phyloP scores from a whole-genome alignment of 1,140 invertebrate species.

The Lineus longissimus region DNA sequence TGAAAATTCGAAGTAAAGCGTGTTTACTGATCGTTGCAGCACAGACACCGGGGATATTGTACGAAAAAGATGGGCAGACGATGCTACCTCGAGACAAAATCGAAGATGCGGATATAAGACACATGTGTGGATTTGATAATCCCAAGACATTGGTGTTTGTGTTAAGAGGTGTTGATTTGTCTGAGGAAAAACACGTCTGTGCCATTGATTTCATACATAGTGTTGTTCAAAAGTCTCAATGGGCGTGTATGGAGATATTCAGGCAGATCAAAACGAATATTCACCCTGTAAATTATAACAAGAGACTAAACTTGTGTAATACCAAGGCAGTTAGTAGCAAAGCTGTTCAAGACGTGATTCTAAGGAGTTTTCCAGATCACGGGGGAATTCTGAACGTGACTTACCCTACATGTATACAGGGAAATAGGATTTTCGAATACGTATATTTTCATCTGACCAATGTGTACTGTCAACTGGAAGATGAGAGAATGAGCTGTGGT shows the following conservation, averaged over 20 bases:
- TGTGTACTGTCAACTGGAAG: constrained; percentile 1
- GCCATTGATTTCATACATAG: constrained; percentile 2
- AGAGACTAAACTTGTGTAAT: not conserved
- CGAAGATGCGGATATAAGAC: constrained; percentile 2
- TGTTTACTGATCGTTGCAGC: constrained; percentile 1
- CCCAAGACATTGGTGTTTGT: not conserved
- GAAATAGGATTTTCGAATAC: constrained; percentile 4
- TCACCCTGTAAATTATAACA: not conserved
- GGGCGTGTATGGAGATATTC: constrained; percentile 1
- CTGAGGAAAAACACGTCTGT: not conserved
- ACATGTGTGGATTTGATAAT: constrained; percentile 5
- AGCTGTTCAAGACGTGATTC: not conserved
- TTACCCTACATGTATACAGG: not conserved
- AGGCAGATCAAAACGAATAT: not conserved
- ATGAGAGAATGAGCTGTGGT: not conserved
- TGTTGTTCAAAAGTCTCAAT: constrained; percentile 1
- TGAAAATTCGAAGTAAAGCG: not conserved
- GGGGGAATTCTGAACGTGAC: not conserved
- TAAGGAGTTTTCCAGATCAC: not conserved
- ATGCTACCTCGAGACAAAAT: constrained; percentile 5
- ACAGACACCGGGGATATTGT: constrained; percentile 7
- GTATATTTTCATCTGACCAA: constrained; percentile 1
- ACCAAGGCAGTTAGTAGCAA: not conserved
- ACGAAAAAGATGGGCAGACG: not conserved
- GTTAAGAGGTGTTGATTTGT: not conserved